A percentile compares a stretch with the other conserved stretches of the same genome.
These are phyloP conservation scores for Alloplasta piceator DNA, from an alignment of 2,888 invertebrate species.

Conservation along the genomic window DNA sequence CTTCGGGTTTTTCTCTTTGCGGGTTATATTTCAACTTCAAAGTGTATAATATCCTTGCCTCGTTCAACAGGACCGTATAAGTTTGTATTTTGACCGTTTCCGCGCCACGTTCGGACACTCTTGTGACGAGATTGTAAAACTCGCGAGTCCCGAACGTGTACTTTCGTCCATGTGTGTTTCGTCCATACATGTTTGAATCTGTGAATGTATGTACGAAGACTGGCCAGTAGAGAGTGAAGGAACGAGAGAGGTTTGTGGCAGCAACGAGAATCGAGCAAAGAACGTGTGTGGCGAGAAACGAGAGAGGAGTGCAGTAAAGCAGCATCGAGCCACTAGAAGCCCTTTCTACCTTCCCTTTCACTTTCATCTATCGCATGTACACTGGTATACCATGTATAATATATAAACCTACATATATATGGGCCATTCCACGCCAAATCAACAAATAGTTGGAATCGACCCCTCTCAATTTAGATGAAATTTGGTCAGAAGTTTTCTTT, in stretches of 20 bases:
- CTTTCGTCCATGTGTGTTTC: not conserved
- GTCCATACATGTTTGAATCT: not conserved
- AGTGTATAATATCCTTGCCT: slow-evolving; percentile 10
- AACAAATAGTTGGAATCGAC: too few species aligned
- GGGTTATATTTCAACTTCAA: not conserved
- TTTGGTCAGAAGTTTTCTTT: too few species aligned
- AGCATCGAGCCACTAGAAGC: slow-evolving; percentile 70
- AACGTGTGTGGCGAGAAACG: slow-evolving; percentile 56
- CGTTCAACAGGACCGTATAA: slow-evolving; percentile 9
- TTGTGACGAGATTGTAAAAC: slow-evolving; percentile 48
- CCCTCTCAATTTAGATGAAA: too few species aligned
- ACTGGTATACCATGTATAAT: slow-evolving; percentile 17
- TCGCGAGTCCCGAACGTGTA: slow-evolving; percentile 23
- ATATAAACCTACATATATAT: too few species aligned
- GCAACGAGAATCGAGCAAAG: slow-evolving; percentile 50
- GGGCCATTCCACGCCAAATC: too few species aligned
- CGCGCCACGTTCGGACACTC: slow-evolving; percentile 40
- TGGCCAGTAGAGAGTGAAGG: slow-evolving; percentile 38
- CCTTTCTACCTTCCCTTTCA: slow-evolving; percentile 83
- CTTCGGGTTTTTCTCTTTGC: too few species aligned
- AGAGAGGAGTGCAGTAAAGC: slow-evolving; percentile 58
- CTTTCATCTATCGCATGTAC: slow-evolving; percentile 80
- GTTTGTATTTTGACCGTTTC: slow-evolving; percentile 53
- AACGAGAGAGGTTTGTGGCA: slow-evolving; percentile 50
- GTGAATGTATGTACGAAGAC: not conserved